Base-by-base conservation (phyloP, 2,797 vertebrate genomes). In the Syngnathus rostellatus region DNA sequence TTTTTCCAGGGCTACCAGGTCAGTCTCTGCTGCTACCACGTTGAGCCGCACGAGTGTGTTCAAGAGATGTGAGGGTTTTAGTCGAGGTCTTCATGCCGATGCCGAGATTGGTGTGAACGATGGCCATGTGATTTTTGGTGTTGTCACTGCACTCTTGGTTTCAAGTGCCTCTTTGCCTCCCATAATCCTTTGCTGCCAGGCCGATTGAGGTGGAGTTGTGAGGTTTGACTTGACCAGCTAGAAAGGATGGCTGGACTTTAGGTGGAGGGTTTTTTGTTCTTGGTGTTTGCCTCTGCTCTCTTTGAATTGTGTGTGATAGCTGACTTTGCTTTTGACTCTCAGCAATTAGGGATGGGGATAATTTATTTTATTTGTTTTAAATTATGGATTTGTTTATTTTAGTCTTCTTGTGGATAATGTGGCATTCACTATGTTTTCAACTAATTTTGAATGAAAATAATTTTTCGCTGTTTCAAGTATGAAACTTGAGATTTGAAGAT, bases 1-100 rank as follows among this genome's bases (percentile, higher is more conserved):
- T 93, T 97, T 89, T 98, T 98, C 89, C 96, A 98, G 83, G 94
- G 94, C 25, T 98, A 97, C 82, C 96, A 96, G 95, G 96, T 98
- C 62, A 92, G 93, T 68, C 51, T 58, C 57, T 5, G 8, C 21
- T 19, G 8, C 37, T 19, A 21, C 25, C 25, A 53, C 17, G 54
- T 16, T 16, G 14, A 8, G 21, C 1, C 9, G 16, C 2, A 17
- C 41, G 6, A 25, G 46, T 7, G 3, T 8, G 37, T 63, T 63
- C 21, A 43, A 45, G 21, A 61, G 39, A 41, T 21, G 39, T 21
- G 21, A 25, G 60, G 25, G 12, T 57, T 57, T 54, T 23, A n/a
- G n/a, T 53, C 45, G 4, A 5, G 5, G 14, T 12, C 12, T 43
- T 12, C 11, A 12, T 14, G 5, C 12, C 8, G 23, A 55, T 14